Evolutionary conservation across 2,797 vertebrate genomes (phyloP).

Genomic region (Neoniphon sammara): DNA sequence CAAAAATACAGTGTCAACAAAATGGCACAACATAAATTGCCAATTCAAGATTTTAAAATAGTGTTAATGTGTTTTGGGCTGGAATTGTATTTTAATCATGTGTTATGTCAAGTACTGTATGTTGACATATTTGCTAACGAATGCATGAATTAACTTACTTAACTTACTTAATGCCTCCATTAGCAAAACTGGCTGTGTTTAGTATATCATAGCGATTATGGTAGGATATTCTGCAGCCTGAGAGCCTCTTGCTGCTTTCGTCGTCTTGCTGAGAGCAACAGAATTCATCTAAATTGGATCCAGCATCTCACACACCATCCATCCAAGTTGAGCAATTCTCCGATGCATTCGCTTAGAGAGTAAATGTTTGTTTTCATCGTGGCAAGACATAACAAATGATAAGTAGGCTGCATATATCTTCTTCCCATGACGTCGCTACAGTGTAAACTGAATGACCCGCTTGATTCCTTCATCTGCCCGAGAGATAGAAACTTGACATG

Average conservation of each 20-base stretch:
- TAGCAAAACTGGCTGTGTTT: slow-evolving; percentile 13
- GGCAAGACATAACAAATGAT: slow-evolving; percentile 71
- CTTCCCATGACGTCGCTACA: slow-evolving; percentile 58
- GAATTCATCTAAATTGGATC: slow-evolving; percentile 33
- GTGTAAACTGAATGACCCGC: slow-evolving; percentile 50
- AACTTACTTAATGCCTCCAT: neutral
- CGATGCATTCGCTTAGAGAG: slow-evolving; percentile 34
- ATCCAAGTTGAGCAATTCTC: slow-evolving; percentile 17
- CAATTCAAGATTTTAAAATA: too few species aligned
- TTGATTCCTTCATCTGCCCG: slow-evolving; percentile 34
- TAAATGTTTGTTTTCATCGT: slow-evolving; percentile 59
- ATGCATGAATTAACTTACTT: neutral
- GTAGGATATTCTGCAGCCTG: neutral
- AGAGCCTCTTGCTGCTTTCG: neutral
- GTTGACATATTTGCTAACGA: neutral
- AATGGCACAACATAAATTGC: too few species aligned
- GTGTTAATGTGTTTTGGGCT: too few species aligned
- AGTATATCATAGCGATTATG: neutral
- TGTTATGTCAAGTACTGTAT: neutral
- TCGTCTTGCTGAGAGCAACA: slow-evolving; percentile 19
- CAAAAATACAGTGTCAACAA: too few species aligned
- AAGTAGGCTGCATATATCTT: slow-evolving; percentile 21
- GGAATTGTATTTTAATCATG: too few species aligned
- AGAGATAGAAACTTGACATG: slow-evolving; percentile 38
- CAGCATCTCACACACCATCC: slow-evolving; percentile 22